A percentile compares a stretch with the other conserved stretches of the same genome.
phyloP scores from a whole-genome alignment of 1,140 invertebrate genomes.

The Drosophila hydei region DNA sequence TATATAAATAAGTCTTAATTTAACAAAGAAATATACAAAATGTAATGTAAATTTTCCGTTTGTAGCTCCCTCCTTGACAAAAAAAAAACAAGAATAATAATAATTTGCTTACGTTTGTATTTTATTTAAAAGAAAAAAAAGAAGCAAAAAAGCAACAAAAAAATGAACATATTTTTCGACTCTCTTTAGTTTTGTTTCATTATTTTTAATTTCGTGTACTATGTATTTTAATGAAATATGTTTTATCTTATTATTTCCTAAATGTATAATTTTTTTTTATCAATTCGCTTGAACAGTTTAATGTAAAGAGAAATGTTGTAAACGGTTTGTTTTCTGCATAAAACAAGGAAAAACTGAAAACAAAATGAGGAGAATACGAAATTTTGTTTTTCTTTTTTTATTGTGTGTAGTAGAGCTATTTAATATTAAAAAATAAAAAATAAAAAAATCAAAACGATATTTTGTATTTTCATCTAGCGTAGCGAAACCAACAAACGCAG shows the following conservation, averaged over 20 bases:
- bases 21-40: constrained; percentile 49
- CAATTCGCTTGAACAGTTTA: constrained; percentile 38
- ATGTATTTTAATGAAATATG: constrained; percentile 31
- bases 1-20: constrained; percentile 62
- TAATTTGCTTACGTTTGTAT: constrained; percentile 49
- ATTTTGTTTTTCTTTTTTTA: constrained; percentile 34
- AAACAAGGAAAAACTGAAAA: constrained; percentile 11
- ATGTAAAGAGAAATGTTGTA: constrained; percentile 49
- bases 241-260: constrained; percentile 39
- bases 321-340: constrained; percentile 47
- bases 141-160: too few species aligned
- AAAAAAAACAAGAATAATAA: constrained; percentile 27
- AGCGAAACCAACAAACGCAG: constrained; percentile 46
- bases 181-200: constrained; percentile 60
- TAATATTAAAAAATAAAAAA: constrained; percentile 61
- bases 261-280: constrained; percentile 34
- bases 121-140: constrained; percentile 28
- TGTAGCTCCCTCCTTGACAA: constrained; percentile 36
- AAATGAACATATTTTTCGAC: constrained; percentile 2
- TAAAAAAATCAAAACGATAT: constrained; percentile 41
- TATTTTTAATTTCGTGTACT: constrained; percentile 57
- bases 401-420: constrained; percentile 65
- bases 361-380: constrained; percentile 25
- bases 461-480: constrained; percentile 56
- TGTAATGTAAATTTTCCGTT: constrained; percentile 62